Evolutionary conservation across 2,888 invertebrate genomes (phyloP), one percentile per base, ranked within the genome.

Genomic region (Anodontia alba): DNA sequence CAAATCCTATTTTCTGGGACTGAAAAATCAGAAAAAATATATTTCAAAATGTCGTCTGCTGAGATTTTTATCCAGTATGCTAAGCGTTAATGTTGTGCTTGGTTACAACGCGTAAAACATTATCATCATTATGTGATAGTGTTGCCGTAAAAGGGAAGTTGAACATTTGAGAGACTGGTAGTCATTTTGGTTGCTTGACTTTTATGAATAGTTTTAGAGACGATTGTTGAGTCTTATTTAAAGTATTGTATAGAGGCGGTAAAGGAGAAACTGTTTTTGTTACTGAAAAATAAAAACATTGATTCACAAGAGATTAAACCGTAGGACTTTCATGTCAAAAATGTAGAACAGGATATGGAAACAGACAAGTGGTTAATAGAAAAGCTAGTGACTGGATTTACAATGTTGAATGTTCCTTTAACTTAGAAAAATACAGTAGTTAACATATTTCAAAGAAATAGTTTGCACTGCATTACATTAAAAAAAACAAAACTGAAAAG

Each of bases 81-180:
- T 57, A 57, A 26, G 57, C 5, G 17, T 29, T 23, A 57, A 62
- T 33, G 62, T 62, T 62, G 33, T 33, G 62, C 62, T 62, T 62
- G 62, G 62, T 62, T 62, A 17, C 62, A 62, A 33, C 33, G 62
- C 62, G 29, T 31, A 20, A 33, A 62, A 62, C 17, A 17, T 62
- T 31, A 62, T 62, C 62, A 62, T 62, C 33, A 62, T 62, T 33
- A 62, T 62, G 31, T 62, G 5, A 1, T 62, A 3, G 23, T 31
- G 12, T 33, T 62, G 29, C 62, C 62, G n/a, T 62, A 29, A 62
- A 62, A 62, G 62, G 62, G 62, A 62, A 62, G 62, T 62, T 62
- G 62, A 62, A 62, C 62, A 62, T 62, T 62, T 62, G 12, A 62
- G 62, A 29, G 33, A 62, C 33, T 29, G 62, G 62, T 17, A 31